phyloP scores from a whole-genome alignment of 2,113 vertebrate species.

The Brachionichthys hirsutus region DNA sequence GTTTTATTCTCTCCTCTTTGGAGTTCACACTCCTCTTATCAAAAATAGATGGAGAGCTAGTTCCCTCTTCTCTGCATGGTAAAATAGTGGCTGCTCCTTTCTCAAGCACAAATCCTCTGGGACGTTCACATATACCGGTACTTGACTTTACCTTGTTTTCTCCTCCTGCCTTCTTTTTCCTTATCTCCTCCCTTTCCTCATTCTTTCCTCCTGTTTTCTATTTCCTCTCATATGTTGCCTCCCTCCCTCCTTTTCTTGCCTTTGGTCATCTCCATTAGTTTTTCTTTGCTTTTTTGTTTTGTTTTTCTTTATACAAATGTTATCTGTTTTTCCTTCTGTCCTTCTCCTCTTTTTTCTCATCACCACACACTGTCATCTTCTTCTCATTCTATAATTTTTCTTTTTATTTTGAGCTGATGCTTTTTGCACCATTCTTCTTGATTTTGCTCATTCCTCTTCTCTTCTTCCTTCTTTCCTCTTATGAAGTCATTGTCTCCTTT shows the following conservation, averaged over 20 bases:
- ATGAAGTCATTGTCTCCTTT: too few species aligned
- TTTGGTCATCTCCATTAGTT: too few species aligned
- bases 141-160: neutral
- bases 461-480: neutral
- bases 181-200: too few species aligned
- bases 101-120: neutral
- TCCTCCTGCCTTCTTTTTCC: neutral
- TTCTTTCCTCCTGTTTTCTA: neutral
- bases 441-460: neutral
- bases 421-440: neutral
- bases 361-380: neutral
- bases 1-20: constrained; percentile 35
- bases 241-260: too few species aligned
- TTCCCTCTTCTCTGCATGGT: neutral
- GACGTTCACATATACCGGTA: neutral
- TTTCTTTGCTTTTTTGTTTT: too few species aligned
- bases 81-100: constrained; percentile 33
- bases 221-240: neutral
- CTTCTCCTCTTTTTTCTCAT: neutral
- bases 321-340: neutral
- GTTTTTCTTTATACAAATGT: too few species aligned
- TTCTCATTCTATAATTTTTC: neutral
- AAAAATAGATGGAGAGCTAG: constrained; percentile 37
- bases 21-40: constrained; percentile 23
- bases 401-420: neutral